These are phyloP conservation scores for Drosophila nigrodunni DNA, from an alignment of 1,140 invertebrate genomes.

Conservation along the genomic window DNA sequence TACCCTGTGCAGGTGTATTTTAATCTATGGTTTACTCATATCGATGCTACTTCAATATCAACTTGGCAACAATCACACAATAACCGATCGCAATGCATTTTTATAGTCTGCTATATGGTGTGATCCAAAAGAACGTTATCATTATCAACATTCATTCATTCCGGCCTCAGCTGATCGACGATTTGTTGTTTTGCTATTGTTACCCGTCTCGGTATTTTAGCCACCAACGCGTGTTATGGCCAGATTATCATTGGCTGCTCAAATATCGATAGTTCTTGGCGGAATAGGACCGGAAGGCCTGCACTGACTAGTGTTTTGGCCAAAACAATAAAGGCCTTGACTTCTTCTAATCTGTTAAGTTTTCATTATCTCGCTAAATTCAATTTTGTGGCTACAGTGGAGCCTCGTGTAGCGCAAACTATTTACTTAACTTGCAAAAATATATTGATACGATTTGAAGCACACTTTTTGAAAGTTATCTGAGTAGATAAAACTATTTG, in stretches of 20 bases:
- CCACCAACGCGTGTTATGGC: constrained; percentile 1
- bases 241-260: background rate
- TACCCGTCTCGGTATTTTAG: background rate
- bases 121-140: constrained; percentile 34
- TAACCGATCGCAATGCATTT: constrained; percentile 15
- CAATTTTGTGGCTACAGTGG: constrained; percentile 3
- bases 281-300: background rate
- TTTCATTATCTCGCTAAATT: background rate
- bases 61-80: constrained; percentile 32
- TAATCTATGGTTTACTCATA: constrained; percentile 20
- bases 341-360: constrained; percentile 21
- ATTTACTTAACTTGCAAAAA: too few relatives aligned
- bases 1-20: too few relatives aligned
- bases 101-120: constrained; percentile 21
- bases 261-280: constrained; percentile 6
- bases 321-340: constrained; percentile 32
- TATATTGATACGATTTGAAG: too few relatives aligned
- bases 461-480: too few relatives aligned
- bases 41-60: background rate
- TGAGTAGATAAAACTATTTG: too few relatives aligned
- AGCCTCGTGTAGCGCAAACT: background rate
- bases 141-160: constrained; percentile 22
- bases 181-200: background rate
- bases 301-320: background rate
- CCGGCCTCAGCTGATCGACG: constrained; percentile 25